Evolutionary conservation across 1,140 invertebrate genomes (phyloP), one percentile per base, ranked within the genome.

Genomic region (Daktulosphaira vitifoliae): DNA sequence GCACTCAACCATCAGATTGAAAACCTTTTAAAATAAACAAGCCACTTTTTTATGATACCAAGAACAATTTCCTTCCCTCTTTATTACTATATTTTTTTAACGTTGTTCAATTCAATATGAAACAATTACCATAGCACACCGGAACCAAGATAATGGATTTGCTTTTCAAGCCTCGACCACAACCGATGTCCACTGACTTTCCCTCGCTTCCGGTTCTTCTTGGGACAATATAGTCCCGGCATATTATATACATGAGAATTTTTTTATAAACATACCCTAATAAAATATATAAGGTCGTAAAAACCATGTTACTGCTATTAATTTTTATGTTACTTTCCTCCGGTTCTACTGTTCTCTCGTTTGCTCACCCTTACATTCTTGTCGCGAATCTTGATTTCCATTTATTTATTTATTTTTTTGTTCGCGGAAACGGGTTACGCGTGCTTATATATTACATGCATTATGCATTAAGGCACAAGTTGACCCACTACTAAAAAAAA

Each of bases 361-460:
- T 15, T 39, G 15, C 56, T 7, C 18, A 0, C 2, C 16, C 56
- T 22, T 62, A 59, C 16, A 8, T 15, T 48, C 25, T 33, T 13
- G 26, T 29, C 42, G 56, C 42, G 56, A 62, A 62, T 62, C 56
- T 62, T 62, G 44, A 46, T 62, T 38, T 39, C 56, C 56, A 62
- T 62, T 62, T 62, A 62, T 62, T 62, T 46, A 44, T 44, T 44
- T 44, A 7, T 16, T 59, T 62, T 56, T 62, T 62, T 62, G 56
- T 62, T 62, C 56, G 42, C 56, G 56, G 56, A 62, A 62, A 62
- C 56, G 54, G 56, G 56, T 62, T 62, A 48, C 56, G 56, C 56
- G 56, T 62, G 56, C 56, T 33, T 9, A 25, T 48, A 13, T 62
- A 62, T 62, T 62, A 62, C 56, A 62, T 62, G 56, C 56, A 62